A percentile compares a stretch with the other conserved stretches of the same genome.
Conservation (phyloP, 2,797 vertebrate species). For the Fundulus diaphanus region DNA sequence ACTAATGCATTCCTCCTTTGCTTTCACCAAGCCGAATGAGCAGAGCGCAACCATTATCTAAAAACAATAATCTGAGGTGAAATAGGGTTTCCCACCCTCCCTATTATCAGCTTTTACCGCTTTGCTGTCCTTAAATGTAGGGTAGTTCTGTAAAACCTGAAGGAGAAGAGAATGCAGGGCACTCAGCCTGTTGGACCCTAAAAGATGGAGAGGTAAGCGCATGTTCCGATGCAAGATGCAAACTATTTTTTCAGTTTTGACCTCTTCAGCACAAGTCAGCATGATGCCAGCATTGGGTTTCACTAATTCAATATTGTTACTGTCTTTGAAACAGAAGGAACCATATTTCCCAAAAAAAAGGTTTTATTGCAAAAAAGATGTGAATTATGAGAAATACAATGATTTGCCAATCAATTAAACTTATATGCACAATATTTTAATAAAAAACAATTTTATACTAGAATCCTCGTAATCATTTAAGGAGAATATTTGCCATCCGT, state of each 20-base stretch:
- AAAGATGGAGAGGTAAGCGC: conserved; percentile 79
- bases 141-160: conserved; percentile 77
- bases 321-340: conserved; percentile 2
- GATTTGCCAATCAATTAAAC: not conserved
- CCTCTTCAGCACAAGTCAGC: not conserved
- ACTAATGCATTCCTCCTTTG: conserved; percentile 20
- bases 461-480: not conserved
- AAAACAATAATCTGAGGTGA: conserved; percentile 30
- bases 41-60: conserved; percentile 31
- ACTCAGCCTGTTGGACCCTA: conserved; percentile 69
- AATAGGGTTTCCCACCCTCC: conserved; percentile 35
- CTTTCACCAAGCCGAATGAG: conserved; percentile 26
- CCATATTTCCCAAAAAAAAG: not conserved
- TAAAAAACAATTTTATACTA: not conserved
- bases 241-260: not conserved
- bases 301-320: not conserved
- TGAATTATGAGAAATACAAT: not conserved
- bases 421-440: not conserved
- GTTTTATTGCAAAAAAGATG: not conserved
- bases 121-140: conserved; percentile 83
- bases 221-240: too few relatives aligned
- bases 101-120: conserved; percentile 63
- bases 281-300: not conserved
- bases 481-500: not conserved
- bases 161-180: conserved; percentile 57